phyloP scores from a whole-genome alignment of 2,797 vertebrate genomes.

The Schizopygopsis pylzovi region DNA sequence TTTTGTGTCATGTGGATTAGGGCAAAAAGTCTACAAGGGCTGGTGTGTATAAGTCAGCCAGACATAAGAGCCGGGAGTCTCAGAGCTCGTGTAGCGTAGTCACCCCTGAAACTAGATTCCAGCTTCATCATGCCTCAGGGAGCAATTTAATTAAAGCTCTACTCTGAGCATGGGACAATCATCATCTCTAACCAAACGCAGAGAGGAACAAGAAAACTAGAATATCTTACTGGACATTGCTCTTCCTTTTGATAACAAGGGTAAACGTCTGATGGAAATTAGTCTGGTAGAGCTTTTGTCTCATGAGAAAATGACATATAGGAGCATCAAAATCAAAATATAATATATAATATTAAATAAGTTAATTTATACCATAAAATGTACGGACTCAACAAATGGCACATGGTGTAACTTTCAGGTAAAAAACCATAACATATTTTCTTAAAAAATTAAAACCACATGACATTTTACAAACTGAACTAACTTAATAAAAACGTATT shows the following conservation, averaged over 20 bases:
- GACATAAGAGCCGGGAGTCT: conserved; percentile 51
- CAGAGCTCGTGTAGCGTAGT: conserved; percentile 61
- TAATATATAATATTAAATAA: not conserved
- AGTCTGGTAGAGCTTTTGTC: not conserved
- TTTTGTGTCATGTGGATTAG: conserved; percentile 27
- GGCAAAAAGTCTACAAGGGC: conserved; percentile 28
- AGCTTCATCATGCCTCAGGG: conserved; percentile 76
- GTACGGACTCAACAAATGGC: not conserved
- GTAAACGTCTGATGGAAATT: not conserved
- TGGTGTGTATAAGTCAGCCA: conserved; percentile 58
- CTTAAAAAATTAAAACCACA: not conserved
- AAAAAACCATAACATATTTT: not conserved
- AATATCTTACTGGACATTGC: conserved; percentile 26
- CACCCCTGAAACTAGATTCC: conserved; percentile 77
- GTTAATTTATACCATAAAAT: not conserved
- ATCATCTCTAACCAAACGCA: conserved; percentile 64
- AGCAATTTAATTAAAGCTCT: conserved; percentile 78
- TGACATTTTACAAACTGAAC: too few species aligned
- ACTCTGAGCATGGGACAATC: conserved; percentile 68
- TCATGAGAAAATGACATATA: not conserved
- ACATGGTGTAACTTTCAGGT: too few species aligned
- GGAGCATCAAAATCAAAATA: not conserved
- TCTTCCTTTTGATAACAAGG: not conserved
- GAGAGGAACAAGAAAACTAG: conserved; percentile 21
- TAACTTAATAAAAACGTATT: not conserved